Percentiles rank a stretch among this genome's conserved stretches.
These are phyloP conservation scores for Lucinisca nassula DNA, from an alignment of 2,888 invertebrate genomes.

Conservation along the genomic window DNA sequence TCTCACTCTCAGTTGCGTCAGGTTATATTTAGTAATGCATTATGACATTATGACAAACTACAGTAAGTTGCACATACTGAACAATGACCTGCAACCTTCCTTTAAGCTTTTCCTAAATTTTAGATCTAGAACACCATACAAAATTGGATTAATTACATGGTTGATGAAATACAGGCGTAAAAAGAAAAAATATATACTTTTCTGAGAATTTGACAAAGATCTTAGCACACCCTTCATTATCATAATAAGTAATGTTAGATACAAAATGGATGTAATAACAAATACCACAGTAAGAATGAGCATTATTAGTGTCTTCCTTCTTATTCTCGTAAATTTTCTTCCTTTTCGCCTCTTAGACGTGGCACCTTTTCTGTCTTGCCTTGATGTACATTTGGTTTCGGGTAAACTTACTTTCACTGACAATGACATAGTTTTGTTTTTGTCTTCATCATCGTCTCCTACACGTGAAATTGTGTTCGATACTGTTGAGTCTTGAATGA, in stretches of 20 bases:
- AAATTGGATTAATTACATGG: too few relatives aligned
- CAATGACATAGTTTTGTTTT: not conserved
- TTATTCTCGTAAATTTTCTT: not conserved
- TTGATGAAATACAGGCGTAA: too few relatives aligned
- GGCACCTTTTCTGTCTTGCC: not conserved
- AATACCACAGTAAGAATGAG: conserved; percentile 37
- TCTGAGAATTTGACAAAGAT: conserved; percentile 7
- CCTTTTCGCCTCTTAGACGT: not conserved
- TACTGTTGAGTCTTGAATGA: not conserved
- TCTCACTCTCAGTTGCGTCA: too few relatives aligned
- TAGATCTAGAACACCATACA: not conserved
- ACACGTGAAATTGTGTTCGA: not conserved
- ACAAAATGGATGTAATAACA: conserved; percentile 39
- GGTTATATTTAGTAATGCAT: too few relatives aligned
- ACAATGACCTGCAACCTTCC: not conserved
- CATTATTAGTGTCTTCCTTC: conserved; percentile 57
- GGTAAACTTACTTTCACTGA: not conserved
- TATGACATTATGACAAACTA: too few relatives aligned
- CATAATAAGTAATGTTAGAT: conserved; percentile 23
- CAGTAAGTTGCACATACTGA: too few relatives aligned
- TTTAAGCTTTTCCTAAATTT: not conserved
- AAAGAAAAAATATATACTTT: conserved; percentile 48
- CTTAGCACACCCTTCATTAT: conserved; percentile 36
- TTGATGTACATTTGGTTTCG: not conserved
- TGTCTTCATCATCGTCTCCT: not conserved